A percentile compares a stretch with the other conserved stretches of the same genome.
Evolutionary conservation across 2,888 invertebrate genomes (phyloP).

Genomic region (Seira sanloemensis): DNA sequence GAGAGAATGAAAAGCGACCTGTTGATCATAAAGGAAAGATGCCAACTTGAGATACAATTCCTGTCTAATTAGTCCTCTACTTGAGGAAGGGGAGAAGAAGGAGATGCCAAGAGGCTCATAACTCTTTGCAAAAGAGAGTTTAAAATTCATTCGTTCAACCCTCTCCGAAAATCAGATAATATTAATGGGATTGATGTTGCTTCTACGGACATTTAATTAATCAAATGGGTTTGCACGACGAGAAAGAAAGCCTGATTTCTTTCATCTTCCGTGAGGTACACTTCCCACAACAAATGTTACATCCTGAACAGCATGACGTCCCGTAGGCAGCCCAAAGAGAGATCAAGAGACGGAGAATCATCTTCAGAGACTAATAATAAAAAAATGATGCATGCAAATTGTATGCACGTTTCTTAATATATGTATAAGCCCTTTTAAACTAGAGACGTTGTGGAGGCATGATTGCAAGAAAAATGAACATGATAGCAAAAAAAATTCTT

Average conservation of each 20-base stretch:
- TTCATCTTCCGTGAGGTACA: conserved; percentile 48
- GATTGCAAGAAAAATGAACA: background rate
- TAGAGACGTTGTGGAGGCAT: background rate
- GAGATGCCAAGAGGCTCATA: background rate
- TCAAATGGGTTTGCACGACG: conserved; percentile 36
- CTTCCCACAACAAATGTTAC: conserved; percentile 37
- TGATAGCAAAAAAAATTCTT: background rate
- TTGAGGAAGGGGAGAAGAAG: background rate
- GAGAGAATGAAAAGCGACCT: background rate
- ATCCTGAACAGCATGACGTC: conserved; percentile 51
- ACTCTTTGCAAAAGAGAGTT: conserved; percentile 6
- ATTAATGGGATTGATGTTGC: conserved; percentile 53
- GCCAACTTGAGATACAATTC: conserved; percentile 36
- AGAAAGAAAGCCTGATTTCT: conserved; percentile 19
- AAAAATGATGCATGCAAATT: background rate
- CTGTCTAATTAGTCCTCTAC: conserved; percentile 49
- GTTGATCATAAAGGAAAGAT: conserved; percentile 10
- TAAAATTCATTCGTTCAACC: conserved; percentile 6
- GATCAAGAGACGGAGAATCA: background rate
- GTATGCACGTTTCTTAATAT: conserved; percentile 25
- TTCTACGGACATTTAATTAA: conserved; percentile 59
- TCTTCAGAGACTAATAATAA: conserved; percentile 3
- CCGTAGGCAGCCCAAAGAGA: conserved; percentile 31
- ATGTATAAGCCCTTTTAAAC: conserved; percentile 21
- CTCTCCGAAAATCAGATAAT: conserved; percentile 57